These are phyloP conservation scores for Melieria crassipennis DNA, from an alignment of 2,888 invertebrate species.

Conservation along the genomic window DNA sequence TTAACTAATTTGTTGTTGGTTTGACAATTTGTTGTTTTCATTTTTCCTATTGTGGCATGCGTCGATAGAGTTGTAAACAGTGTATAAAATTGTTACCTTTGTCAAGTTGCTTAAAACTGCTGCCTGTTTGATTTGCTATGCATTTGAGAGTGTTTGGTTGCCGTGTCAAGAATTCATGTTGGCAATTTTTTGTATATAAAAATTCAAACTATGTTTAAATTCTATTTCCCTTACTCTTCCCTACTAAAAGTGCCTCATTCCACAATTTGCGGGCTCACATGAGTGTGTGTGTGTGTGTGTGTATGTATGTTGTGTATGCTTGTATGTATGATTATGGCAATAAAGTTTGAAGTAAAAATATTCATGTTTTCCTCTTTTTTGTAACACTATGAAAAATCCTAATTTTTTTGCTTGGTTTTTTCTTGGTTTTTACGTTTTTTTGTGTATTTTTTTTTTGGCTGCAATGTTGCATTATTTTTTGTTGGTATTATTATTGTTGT, in stretches of 20 bases:
- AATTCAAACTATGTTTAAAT: too few relatives aligned
- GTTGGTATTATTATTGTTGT: constrained; percentile 42
- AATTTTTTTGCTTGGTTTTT: neutral
- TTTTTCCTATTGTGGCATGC: neutral
- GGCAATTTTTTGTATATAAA: neutral
- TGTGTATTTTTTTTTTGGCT: constrained; percentile 41
- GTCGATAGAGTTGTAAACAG: neutral
- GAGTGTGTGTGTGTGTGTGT: constrained; percentile 1
- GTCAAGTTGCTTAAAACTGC: too few relatives aligned
- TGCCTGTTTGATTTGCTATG: too few relatives aligned
- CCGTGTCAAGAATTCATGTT: neutral
- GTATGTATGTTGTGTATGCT: neutral
- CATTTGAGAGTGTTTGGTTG: neutral
- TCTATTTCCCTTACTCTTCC: too few relatives aligned
- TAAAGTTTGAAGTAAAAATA: too few relatives aligned
- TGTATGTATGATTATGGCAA: neutral
- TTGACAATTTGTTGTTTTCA: neutral
- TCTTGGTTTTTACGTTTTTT: constrained; percentile 14
- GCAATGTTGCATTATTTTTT: constrained; percentile 51
- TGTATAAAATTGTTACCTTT: too few relatives aligned
- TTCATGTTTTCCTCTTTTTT: constrained; percentile 21
- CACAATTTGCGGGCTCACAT: neutral
- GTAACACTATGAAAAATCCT: constrained; percentile 23
- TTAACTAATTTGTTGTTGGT: neutral
- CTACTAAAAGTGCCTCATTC: neutral